Conservation (phyloP, 2,888 invertebrate species). For the Prosapia bicincta region DNA sequence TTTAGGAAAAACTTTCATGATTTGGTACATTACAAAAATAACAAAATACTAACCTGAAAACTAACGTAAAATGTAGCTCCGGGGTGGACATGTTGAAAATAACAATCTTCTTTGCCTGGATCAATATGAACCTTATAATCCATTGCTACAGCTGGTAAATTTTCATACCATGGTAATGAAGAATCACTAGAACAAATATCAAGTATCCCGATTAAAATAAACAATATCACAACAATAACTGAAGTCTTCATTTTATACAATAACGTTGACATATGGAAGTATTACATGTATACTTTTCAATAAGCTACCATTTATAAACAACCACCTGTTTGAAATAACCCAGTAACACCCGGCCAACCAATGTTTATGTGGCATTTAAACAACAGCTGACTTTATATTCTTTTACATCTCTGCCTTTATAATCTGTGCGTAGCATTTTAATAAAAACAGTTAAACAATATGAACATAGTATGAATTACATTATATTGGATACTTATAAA, state of each 20-base stretch:
- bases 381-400: background rate
- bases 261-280: background rate
- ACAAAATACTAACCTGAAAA: conserved; percentile 67
- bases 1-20: too few relatives aligned
- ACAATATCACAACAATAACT: background rate
- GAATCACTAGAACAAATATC: background rate
- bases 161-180: conserved; percentile 65
- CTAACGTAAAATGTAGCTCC: conserved; percentile 92
- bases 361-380: background rate
- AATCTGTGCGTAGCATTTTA: background rate
- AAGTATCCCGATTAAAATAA: background rate
- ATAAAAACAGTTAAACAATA: too few relatives aligned
- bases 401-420: background rate
- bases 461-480: too few relatives aligned
- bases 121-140: conserved; percentile 95
- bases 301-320: background rate
- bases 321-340: background rate
- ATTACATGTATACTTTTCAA: background rate
- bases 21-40: background rate
- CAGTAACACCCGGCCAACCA: background rate
- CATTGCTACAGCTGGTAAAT: conserved; percentile 87
- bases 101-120: conserved; percentile 94
- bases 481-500: too few relatives aligned
- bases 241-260: background rate
- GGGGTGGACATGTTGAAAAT: conserved; percentile 88